Base-by-base conservation (phyloP, 2,797 vertebrate genomes). In the Halcyon leucocephala region DNA sequence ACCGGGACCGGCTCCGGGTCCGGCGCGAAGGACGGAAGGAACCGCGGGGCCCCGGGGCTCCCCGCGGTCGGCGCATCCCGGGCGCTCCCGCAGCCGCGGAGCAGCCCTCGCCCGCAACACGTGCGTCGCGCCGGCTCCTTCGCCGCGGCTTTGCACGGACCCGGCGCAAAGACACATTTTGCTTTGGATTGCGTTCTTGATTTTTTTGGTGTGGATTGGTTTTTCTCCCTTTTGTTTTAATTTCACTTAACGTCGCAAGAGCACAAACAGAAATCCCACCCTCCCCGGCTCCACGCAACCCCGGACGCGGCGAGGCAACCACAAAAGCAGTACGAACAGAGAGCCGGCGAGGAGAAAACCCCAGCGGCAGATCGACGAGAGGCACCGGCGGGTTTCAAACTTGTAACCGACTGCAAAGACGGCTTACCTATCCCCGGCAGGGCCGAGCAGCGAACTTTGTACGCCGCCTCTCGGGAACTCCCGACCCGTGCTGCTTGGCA, bases 371-470 rank as follows among this genome's bases (percentile, higher is more conserved):
- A 85, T 33, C 5, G 87, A 70, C 89, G 67, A 67, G 79, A 41
- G 77, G 76, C 84, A 65, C 46, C 82, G 82, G 44, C 64, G 42
- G 1, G 3, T 11, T 42, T 55, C 64, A 60, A 95, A 95, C 66
- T 93, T 69, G 41, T 17, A 42, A 42, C 41, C 4, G 24, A 14
- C 71, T 31, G 74, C 84, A 41, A 24, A 44, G 37, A 42, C 25
- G 73, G 17, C 95, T 91, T 78, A 95, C 97, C 93, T 91, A 80
- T 29, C 73, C 65, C 57, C 65, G 49, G 70, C 73, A 70, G 82
- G 54, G 64, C 65, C 70, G 66, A 62, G 61, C 42, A 41, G 72
- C 26, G 37, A 64, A 48, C 80, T 90, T 61, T 28, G 52, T 4
- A 52, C 76, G 54, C 67, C 72, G 76, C 70, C 55, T 78, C 60